These are phyloP conservation scores for Zaprionus vittiger DNA, from an alignment of 1,140 invertebrate genomes.

Conservation along the genomic window DNA sequence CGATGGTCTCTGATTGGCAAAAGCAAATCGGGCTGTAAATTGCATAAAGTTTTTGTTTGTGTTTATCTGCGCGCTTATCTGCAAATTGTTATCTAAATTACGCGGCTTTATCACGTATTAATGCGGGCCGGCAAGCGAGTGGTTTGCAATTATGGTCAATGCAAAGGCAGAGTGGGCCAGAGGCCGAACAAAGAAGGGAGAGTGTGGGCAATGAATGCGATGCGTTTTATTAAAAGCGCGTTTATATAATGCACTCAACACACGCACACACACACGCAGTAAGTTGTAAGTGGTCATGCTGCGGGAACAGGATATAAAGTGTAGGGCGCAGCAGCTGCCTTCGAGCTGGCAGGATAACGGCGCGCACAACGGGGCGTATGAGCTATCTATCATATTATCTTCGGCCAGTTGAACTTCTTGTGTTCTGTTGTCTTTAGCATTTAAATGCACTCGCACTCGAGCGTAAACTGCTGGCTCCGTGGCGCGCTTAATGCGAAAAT, in stretches of 20 bases:
- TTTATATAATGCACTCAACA: conserved; percentile 2
- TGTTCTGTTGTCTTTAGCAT: not conserved
- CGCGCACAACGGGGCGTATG: not conserved
- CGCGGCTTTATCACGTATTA: conserved; percentile 25
- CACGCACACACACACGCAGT: not conserved
- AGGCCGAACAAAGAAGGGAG: not conserved
- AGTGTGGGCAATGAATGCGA: not conserved
- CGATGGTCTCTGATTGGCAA: conserved; percentile 30
- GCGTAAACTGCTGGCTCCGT: not conserved
- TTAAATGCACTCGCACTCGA: conserved; percentile 5
- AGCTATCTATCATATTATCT: not conserved
- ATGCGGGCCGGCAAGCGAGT: conserved; percentile 16
- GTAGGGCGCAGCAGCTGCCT: not conserved
- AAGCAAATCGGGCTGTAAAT: conserved; percentile 6
- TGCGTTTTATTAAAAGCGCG: conserved; percentile 4
- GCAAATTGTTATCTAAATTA: conserved; percentile 36
- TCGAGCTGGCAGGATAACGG: not conserved
- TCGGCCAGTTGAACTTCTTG: not conserved
- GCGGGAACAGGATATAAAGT: not conserved
- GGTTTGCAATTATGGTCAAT: conserved; percentile 36
- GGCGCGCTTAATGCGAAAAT: not conserved
- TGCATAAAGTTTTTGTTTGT: not conserved
- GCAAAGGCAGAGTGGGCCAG: conserved; percentile 17
- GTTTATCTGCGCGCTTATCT: conserved; percentile 8
- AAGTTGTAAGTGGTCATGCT: not conserved